These are phyloP conservation scores for Athripsodes cinereus DNA, from an alignment of 2,888 invertebrate species.

Conservation along the genomic window DNA sequence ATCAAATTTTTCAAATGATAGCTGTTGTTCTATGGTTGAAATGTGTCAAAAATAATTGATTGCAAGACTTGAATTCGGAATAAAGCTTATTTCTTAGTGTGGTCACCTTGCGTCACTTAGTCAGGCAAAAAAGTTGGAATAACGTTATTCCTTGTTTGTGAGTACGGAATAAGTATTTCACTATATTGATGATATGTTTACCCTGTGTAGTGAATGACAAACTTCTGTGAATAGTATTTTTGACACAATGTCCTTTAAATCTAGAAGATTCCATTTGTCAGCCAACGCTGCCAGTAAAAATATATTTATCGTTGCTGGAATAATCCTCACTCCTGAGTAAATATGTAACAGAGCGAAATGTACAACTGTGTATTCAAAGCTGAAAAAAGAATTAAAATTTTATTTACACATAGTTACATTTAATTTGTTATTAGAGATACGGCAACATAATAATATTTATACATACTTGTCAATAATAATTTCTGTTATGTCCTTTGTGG, in stretches of 20 bases:
- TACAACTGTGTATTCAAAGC: slow-evolving; percentile 48
- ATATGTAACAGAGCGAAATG: slow-evolving; percentile 91
- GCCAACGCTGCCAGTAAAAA: slow-evolving; percentile 83
- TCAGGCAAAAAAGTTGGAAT: too few species aligned
- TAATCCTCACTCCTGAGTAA: slow-evolving; percentile 86
- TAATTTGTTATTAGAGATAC: not conserved
- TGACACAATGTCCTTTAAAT: slow-evolving; percentile 86
- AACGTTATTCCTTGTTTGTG: too few species aligned
- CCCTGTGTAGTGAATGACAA: slow-evolving; percentile 92
- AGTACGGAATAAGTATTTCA: too few species aligned
- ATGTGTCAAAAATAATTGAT: too few species aligned
- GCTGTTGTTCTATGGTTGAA: too few species aligned
- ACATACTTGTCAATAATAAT: not conserved
- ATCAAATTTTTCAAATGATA: too few species aligned
- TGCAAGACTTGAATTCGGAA: too few species aligned
- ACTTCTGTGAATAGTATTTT: slow-evolving; percentile 82
- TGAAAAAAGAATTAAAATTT: not conserved
- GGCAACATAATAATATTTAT: too few species aligned
- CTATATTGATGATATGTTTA: slow-evolving; percentile 33
- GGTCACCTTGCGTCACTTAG: too few species aligned
- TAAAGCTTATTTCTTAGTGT: too few species aligned
- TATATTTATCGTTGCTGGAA: slow-evolving; percentile 80
- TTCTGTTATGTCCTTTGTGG: not conserved
- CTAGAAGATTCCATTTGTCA: slow-evolving; percentile 71
- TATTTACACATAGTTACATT: not conserved